phyloP scores from a whole-genome alignment of 2,797 vertebrate genomes.

The Gastrophryne carolinensis region DNA sequence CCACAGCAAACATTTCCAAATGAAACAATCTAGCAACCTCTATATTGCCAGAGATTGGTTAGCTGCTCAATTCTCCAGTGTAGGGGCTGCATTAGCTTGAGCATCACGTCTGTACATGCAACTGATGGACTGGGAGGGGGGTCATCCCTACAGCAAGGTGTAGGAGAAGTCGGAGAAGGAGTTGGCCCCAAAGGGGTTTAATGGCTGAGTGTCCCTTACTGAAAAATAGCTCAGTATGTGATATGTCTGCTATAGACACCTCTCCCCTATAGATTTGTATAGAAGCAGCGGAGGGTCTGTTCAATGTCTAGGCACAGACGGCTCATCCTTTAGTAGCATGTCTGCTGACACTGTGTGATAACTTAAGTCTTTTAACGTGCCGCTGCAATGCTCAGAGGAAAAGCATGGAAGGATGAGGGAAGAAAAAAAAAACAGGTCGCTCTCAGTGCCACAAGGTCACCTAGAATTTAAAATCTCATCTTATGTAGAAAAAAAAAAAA shows the following conservation, averaged over 20 bases:
- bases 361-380: constrained; percentile 22
- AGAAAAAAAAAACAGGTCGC: constrained; percentile 11
- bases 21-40: not conserved
- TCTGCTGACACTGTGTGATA: constrained; percentile 1
- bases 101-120: not conserved
- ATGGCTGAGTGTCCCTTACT: constrained; percentile 21
- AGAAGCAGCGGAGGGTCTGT: not conserved
- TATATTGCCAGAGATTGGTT: not conserved
- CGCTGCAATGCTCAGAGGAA: constrained; percentile 14
- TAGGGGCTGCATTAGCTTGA: not conserved
- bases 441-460: constrained; percentile 48
- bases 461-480: constrained; percentile 21
- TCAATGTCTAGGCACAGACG: not conserved
- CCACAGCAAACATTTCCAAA: not conserved
- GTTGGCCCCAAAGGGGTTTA: not conserved
- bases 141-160: constrained; percentile 24
- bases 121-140: constrained; percentile 15
- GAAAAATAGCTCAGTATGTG: constrained; percentile 5
- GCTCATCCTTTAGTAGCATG: not conserved
- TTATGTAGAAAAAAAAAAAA: no score
- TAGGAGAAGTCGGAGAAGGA: not conserved
- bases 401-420: constrained; percentile 2
- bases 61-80: not conserved
- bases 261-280: not conserved
- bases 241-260: not conserved